Evolutionary conservation across 1,140 invertebrate species (phyloP).

Genomic region (Branchinecta lindahli): DNA sequence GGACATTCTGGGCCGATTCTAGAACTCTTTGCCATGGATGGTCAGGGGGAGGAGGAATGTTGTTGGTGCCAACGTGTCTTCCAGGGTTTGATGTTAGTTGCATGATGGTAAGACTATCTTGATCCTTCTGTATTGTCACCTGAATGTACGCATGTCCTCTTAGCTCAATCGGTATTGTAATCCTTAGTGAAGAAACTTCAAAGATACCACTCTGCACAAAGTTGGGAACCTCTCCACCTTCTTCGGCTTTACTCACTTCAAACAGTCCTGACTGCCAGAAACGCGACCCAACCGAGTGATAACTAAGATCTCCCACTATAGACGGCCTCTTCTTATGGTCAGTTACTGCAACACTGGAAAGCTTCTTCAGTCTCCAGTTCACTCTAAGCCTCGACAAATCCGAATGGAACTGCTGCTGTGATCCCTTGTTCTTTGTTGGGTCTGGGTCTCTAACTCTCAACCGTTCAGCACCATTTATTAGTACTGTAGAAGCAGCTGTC

Average conservation of each 20-base stretch:
- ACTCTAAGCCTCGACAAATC: slow-evolving; percentile 75
- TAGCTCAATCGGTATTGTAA: slow-evolving; percentile 79
- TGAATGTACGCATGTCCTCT: slow-evolving; percentile 92
- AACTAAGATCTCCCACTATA: slow-evolving; percentile 91
- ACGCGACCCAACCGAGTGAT: slow-evolving; percentile 74
- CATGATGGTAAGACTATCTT: slow-evolving; percentile 32
- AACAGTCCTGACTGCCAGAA: slow-evolving; percentile 86
- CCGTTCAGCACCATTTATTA: slow-evolving; percentile 68
- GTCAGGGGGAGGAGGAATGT: slow-evolving; percentile 40
- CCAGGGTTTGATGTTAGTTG: slow-evolving; percentile 30
- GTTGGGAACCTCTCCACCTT: slow-evolving; percentile 25
- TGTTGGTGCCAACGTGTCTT: slow-evolving; percentile 33
- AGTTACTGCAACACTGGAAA: slow-evolving; percentile 44
- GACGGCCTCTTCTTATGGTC: slow-evolving; percentile 29
- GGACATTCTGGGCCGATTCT: slow-evolving; percentile 87
- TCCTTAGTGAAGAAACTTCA: slow-evolving; percentile 61
- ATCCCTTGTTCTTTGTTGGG: slow-evolving; percentile 46
- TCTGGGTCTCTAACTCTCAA: slow-evolving; percentile 63
- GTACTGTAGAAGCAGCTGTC: slow-evolving; percentile 58
- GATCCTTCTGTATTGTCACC: slow-evolving; percentile 71
- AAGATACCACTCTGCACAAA: background rate
- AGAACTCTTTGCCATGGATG: slow-evolving; percentile 86
- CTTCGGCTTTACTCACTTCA: slow-evolving; percentile 85
- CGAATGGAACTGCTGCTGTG: slow-evolving; percentile 68
- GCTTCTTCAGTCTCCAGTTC: slow-evolving; percentile 89